phyloP scores from a whole-genome alignment of 1,140 invertebrate species.

The Formica selysi region DNA sequence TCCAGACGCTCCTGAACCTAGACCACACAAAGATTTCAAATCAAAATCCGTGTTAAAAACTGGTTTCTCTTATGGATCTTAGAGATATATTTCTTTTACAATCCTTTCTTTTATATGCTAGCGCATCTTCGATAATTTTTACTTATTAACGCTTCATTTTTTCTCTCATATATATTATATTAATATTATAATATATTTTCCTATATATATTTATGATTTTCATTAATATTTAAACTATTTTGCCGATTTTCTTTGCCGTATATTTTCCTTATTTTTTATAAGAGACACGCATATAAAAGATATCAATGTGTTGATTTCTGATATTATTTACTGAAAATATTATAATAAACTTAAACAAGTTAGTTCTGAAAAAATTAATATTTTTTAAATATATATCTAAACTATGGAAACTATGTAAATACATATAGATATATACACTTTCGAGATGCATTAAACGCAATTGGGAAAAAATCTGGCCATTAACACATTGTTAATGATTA shows the following conservation, averaged over 20 bases:
- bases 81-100: background rate
- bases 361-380: too few species aligned
- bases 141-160: background rate
- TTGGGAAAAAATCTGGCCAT: background rate
- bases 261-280: background rate
- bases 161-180: background rate
- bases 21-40: constrained; percentile 37
- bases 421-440: background rate
- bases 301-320: background rate
- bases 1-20: constrained; percentile 84
- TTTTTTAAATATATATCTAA: background rate
- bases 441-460: background rate
- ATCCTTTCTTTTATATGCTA: background rate
- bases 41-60: constrained; percentile 41
- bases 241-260: background rate
- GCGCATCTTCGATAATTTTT: background rate
- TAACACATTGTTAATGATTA: constrained; percentile 14
- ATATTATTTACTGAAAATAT: background rate
- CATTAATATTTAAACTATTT: background rate
- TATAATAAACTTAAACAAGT: too few species aligned
- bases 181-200: background rate
- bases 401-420: background rate
- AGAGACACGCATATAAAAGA: background rate
- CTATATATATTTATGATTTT: too few species aligned
- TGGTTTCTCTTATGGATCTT: constrained; percentile 43